phyloP scores from a whole-genome alignment of 2,888 invertebrate genomes.

The Nephrotoma guestfalica region DNA sequence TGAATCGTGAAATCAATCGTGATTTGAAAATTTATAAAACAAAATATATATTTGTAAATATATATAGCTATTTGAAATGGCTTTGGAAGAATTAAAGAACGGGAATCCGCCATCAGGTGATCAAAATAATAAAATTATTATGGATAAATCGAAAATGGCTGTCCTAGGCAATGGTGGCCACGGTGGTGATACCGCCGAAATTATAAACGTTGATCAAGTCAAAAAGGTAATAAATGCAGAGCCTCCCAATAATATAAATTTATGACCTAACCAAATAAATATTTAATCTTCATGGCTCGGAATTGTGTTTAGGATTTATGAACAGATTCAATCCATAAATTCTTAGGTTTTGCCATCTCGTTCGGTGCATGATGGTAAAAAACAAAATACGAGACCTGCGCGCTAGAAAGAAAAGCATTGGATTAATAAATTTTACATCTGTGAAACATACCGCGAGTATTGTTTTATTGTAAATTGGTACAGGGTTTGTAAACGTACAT shows the following conservation, averaged over 20 bases:
- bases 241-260: background rate
- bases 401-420: background rate
- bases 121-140: slow-evolving; percentile 12
- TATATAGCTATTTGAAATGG: slow-evolving; percentile 15
- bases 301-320: background rate
- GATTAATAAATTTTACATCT: no score
- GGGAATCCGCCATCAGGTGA: slow-evolving; percentile 14
- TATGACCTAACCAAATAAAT: background rate
- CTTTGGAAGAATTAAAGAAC: slow-evolving; percentile 21
- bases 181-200: background rate
- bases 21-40: background rate
- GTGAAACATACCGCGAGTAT: background rate
- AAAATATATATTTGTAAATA: background rate
- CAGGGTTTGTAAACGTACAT: background rate
- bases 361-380: background rate
- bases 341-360: background rate
- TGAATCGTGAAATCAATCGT: background rate
- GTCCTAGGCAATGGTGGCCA: slow-evolving; percentile 4
- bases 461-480: background rate
- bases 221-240: background rate
- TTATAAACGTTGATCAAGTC: background rate
- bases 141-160: slow-evolving; percentile 10
- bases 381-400: background rate
- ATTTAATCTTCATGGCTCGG: background rate
- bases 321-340: background rate